Percentiles rank a stretch among this genome's conserved stretches.
Evolutionary conservation across 2,797 vertebrate genomes (phyloP).

Genomic region (Enteromius argenteus): DNA sequence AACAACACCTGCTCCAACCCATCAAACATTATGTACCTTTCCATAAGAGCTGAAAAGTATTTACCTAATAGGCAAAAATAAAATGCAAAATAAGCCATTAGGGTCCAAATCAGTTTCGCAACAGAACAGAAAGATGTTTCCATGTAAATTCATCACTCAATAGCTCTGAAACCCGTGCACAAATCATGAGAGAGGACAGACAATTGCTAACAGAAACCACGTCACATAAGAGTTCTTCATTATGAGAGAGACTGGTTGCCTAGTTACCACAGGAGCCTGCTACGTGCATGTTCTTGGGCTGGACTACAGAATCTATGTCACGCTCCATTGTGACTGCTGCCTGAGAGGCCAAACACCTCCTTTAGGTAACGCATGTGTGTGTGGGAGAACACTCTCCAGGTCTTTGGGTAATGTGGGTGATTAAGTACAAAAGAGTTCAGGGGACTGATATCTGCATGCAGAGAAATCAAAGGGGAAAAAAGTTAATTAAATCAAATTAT

Average conservation of each 20-base stretch:
- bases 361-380: constrained; percentile 5
- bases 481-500: background rate
- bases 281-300: constrained; percentile 8
- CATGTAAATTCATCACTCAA: constrained; percentile 14
- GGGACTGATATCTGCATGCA: background rate
- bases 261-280: constrained; percentile 55
- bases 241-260: constrained; percentile 55
- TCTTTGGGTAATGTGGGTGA: background rate
- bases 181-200: constrained; percentile 22
- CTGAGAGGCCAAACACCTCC: constrained; percentile 12
- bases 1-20: constrained; percentile 28
- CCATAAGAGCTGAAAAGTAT: background rate
- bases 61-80: background rate
- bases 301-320: constrained; percentile 12
- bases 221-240: constrained; percentile 48
- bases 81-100: background rate
- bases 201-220: constrained; percentile 40
- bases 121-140: background rate
- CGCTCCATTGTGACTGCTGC: constrained; percentile 3
- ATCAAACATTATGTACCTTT: constrained; percentile 14
- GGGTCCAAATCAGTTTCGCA: background rate
- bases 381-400: background rate
- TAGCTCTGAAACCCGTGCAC: constrained; percentile 2
- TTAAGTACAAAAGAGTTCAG: background rate
- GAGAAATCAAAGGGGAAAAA: background rate